Percentiles rank a stretch among this genome's conserved stretches.
Evolutionary conservation across 2,797 vertebrate species (phyloP).

Genomic region (Ibycter americanus): DNA sequence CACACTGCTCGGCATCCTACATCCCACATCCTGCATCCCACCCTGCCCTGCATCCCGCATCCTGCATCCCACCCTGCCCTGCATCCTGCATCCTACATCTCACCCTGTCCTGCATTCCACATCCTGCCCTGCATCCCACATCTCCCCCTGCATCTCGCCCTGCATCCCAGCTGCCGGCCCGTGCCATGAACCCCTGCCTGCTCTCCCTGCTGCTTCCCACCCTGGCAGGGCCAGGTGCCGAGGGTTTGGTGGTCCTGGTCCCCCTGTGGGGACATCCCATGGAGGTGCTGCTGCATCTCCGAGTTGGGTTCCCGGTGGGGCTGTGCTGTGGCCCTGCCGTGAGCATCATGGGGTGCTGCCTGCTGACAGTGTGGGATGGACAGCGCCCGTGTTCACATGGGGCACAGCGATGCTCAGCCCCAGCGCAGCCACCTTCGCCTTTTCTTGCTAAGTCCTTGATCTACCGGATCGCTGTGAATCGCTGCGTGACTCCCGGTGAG

Average conservation of each 20-base stretch:
- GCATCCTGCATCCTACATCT: accelerated
- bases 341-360: background rate
- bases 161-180: too few species aligned
- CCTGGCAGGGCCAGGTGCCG: background rate
- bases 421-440: accelerated
- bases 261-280: background rate
- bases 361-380: accelerated
- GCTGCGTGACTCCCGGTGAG: accelerated
- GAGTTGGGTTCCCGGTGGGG: accelerated
- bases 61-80: background rate
- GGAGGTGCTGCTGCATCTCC: too few species aligned
- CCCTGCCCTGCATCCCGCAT: too few species aligned
- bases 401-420: background rate
- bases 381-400: accelerated
- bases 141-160: accelerated
- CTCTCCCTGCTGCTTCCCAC: background rate
- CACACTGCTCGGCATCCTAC: too few species aligned
- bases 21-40: too few species aligned
- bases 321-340: background rate
- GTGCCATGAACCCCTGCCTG: background rate
- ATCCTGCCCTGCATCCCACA: accelerated
- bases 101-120: too few species aligned
- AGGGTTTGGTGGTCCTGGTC: background rate
- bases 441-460: background rate
- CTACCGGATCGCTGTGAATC: accelerated